A percentile compares a stretch with the other conserved stretches of the same genome.
Conservation (phyloP, 2,888 invertebrate species). For the Phytoseiulus persimilis region DNA sequence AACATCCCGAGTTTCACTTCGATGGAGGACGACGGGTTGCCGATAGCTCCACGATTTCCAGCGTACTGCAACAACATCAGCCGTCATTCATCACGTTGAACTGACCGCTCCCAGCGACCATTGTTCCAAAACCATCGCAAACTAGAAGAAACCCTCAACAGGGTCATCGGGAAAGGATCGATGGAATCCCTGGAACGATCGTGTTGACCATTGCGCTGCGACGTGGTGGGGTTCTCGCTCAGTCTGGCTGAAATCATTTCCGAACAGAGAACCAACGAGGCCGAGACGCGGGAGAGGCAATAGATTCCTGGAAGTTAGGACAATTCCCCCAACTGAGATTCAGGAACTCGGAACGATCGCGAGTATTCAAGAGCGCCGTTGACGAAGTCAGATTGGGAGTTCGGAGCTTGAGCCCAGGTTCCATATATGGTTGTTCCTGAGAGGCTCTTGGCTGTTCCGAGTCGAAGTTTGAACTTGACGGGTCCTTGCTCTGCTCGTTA, state of each 20-base stretch:
- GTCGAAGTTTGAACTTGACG: no score
- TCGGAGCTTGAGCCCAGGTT: no score
- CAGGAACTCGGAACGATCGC: no score
- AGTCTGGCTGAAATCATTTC: neutral
- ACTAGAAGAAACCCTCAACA: neutral
- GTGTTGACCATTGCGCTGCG: neutral
- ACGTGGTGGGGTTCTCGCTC: neutral
- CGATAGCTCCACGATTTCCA: no score
- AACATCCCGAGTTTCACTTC: no score
- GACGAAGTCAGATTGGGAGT: no score
- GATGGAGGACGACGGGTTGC: neutral
- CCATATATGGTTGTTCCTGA: no score
- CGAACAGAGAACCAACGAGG: neutral
- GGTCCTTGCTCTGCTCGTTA: no score
- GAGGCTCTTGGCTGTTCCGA: no score
- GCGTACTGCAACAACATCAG: neutral
- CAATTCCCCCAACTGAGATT: no score
- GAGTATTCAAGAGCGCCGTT: no score
- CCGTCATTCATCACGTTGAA: neutral
- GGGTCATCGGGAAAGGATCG: neutral
- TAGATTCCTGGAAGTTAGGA: no score
- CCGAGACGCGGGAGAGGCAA: neutral
- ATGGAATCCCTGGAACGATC: neutral
- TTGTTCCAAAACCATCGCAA: neutral
- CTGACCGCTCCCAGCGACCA: neutral